Evolutionary conservation across 1,140 invertebrate species (phyloP).

Genomic region (Grapholita molesta): DNA sequence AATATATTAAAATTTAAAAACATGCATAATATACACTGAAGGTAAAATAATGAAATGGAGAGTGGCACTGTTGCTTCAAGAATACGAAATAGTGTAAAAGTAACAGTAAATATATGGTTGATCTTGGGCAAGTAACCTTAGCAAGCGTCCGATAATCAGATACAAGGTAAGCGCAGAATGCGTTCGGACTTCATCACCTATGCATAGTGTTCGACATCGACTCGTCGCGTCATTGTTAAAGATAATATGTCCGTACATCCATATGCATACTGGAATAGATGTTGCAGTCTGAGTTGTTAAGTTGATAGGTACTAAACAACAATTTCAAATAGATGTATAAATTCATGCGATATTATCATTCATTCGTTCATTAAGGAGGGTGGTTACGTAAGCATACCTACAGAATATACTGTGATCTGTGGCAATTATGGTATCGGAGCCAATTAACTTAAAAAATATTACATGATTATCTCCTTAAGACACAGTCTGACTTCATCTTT

Average conservation of each 20-base stretch:
- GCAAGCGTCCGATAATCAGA: constrained; percentile 30
- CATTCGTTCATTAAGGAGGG: too few species aligned
- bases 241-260: not conserved
- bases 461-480: too few species aligned
- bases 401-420: too few species aligned
- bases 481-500: too few species aligned
- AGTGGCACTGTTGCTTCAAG: not conserved
- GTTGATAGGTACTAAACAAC: not conserved
- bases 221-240: not conserved
- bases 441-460: too few species aligned
- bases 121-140: constrained; percentile 29
- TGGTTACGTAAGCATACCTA: too few species aligned
- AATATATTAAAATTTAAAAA: not conserved
- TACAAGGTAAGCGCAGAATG: constrained; percentile 32
- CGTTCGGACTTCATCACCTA: constrained; percentile 11
- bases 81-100: not conserved
- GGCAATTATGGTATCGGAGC: too few species aligned
- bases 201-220: not conserved
- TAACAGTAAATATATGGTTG: not conserved
- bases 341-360: too few species aligned
- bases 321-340: too few species aligned
- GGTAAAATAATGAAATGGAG: not conserved
- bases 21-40: not conserved
- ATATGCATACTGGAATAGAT: not conserved
- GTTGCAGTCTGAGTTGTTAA: not conserved